Conservation (phyloP, 2,888 invertebrate species). For the Ctenicera cuprea region DNA sequence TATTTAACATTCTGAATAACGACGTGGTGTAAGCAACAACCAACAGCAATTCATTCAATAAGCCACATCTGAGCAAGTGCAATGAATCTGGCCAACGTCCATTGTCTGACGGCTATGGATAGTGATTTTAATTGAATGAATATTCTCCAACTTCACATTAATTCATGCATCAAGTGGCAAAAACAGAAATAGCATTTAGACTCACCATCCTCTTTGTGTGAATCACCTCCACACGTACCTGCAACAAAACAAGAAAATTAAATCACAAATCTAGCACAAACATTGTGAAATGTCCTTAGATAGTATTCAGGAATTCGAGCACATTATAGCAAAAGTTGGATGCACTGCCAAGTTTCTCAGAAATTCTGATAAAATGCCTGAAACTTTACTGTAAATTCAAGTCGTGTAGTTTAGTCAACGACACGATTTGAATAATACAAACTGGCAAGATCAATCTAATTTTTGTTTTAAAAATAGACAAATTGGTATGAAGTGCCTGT, state of each 20-base stretch:
- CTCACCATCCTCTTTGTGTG: slow-evolving; percentile 62
- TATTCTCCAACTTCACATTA: not conserved
- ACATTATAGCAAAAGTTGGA: slow-evolving; percentile 12
- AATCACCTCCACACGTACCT: slow-evolving; percentile 65
- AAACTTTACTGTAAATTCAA: slow-evolving; percentile 4
- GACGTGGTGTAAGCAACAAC: not conserved
- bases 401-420: slow-evolving; percentile 18
- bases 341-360: slow-evolving; percentile 17
- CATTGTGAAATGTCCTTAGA: not conserved
- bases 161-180: not conserved
- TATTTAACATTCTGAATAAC: slow-evolving; percentile 26
- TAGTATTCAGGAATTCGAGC: slow-evolving; percentile 4
- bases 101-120: not conserved
- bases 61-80: slow-evolving; percentile 24
- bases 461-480: not conserved
- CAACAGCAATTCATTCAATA: slow-evolving; percentile 16
- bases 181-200: slow-evolving; percentile 32
- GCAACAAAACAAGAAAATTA: slow-evolving; percentile 58
- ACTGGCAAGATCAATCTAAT: not conserved
- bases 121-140: slow-evolving; percentile 10
- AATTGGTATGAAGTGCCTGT: not conserved
- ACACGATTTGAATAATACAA: slow-evolving; percentile 27
- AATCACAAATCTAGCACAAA: not conserved
- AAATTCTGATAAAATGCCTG: slow-evolving; percentile 22
- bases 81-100: slow-evolving; percentile 28